phyloP scores from a whole-genome alignment of 1,140 invertebrate genomes.

The Zaprionus nigranus region DNA sequence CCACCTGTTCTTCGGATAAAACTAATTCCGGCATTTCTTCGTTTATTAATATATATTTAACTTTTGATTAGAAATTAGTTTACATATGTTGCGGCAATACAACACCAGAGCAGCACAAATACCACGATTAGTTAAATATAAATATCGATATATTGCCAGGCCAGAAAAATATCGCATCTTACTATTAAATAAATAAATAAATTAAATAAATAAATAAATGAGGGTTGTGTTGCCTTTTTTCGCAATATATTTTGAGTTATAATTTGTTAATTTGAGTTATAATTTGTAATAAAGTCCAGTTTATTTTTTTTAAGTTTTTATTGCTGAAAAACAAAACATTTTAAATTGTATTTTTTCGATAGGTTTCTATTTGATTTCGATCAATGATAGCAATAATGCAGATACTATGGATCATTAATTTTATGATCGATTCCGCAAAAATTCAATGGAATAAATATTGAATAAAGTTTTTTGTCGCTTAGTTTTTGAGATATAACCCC shows the following conservation, averaged over 20 bases:
- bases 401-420: too few relatives aligned
- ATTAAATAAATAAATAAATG: too few relatives aligned
- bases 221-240: background rate
- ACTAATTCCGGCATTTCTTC: conserved; percentile 28
- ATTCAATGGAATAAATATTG: too few relatives aligned
- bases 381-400: too few relatives aligned
- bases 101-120: background rate
- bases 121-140: background rate
- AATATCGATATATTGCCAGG: background rate
- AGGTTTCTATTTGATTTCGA: background rate
- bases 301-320: background rate
- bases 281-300: too few relatives aligned
- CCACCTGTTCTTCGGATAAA: conserved; percentile 86
- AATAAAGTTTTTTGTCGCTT: too few relatives aligned
- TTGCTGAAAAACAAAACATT: too few relatives aligned
- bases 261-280: background rate
- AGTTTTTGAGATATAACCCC: too few relatives aligned
- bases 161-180: background rate
- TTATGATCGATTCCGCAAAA: too few relatives aligned
- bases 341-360: background rate
- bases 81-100: conserved; percentile 1
- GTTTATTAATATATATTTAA: conserved; percentile 8
- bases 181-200: too few relatives aligned
- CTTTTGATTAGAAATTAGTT: background rate
- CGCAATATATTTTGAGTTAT: background rate